Base-by-base conservation (phyloP, 2,113 vertebrate species). In the Actenoides lindsayi region DNA sequence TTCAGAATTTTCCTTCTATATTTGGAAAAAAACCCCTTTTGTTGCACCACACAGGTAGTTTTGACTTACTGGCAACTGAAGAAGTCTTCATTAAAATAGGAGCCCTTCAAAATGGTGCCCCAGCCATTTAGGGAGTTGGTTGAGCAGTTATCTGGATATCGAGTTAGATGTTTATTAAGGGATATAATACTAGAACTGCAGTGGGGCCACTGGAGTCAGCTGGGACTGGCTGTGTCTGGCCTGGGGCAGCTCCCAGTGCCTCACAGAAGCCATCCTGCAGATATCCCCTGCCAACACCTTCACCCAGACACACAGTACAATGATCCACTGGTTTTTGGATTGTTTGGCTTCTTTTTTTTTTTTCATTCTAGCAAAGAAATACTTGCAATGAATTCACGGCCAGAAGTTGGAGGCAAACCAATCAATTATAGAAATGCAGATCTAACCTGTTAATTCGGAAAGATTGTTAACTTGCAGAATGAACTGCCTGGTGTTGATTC, bases 391-490 rank as follows among this genome's bases (percentile, higher is more conserved):
- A 56, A 68, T 54, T 83, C 9, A 44, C 75, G 25, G 0, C 3
- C 71, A n/a, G 33, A 91, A 64, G 17, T 3, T 70, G 12, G 25
- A 74, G 21, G 6, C 15, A 83, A 13, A 51, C 2, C 51, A 80
- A 80, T 24, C 4, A 4, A 62, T 74, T 39, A 6, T 0, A 87
- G 41, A 46, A 90, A 53, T 74, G 16, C 11, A 46, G 4, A 62
- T 67, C 28, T 69, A 53, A 80, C 11, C 11, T 70, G 20, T 35
- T 62, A 86, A 53, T 0, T 0, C 3, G 2, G 4, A 64, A 75
- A 67, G 15, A 30, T 48, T 18, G 53, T 65, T 81, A 70, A n/a
- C 5, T 74, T 35, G n/a, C 44, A 50, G 39, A 80, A 42, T 1
- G 2, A 77, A 41, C 35, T 54, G 35, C 5, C 12, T 46, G 4